These are phyloP conservation scores for Synergus umbraculus DNA, from an alignment of 2,888 invertebrate genomes.

Conservation along the genomic window DNA sequence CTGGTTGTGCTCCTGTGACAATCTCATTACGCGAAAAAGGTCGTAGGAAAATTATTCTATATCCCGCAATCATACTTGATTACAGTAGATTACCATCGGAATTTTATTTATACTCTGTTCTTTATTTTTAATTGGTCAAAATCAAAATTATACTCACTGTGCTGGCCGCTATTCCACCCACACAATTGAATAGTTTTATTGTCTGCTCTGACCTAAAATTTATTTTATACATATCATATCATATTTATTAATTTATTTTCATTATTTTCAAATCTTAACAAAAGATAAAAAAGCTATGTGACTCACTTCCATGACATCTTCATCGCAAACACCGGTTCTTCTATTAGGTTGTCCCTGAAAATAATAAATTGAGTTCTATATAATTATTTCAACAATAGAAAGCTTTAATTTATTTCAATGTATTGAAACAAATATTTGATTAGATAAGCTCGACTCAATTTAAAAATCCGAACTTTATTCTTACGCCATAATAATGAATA, in stretches of 20 bases:
- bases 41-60: neutral
- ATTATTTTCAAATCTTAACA: no score
- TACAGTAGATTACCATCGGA: neutral
- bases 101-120: neutral
- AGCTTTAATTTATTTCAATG: neutral
- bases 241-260: no score
- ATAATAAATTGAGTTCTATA: conserved; percentile 42
- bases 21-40: conserved; percentile 28
- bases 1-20: conserved; percentile 26
- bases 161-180: conserved; percentile 91
- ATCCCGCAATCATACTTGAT: neutral
- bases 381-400: neutral
- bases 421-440: conserved; percentile 6
- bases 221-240: neutral
- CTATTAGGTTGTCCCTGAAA: conserved; percentile 90
- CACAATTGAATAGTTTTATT: conserved; percentile 81
- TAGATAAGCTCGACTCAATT: neutral
- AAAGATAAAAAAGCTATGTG: neutral
- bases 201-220: conserved; percentile 65
- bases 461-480: neutral
- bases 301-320: conserved; percentile 80
- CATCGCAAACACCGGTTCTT: conserved; percentile 87
- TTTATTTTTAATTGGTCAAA: neutral
- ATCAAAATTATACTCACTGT: conserved; percentile 81
- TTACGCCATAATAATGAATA: conserved; percentile 17